Base-by-base conservation (phyloP, 2,797 vertebrate species). In the Macropodus opercularis region DNA sequence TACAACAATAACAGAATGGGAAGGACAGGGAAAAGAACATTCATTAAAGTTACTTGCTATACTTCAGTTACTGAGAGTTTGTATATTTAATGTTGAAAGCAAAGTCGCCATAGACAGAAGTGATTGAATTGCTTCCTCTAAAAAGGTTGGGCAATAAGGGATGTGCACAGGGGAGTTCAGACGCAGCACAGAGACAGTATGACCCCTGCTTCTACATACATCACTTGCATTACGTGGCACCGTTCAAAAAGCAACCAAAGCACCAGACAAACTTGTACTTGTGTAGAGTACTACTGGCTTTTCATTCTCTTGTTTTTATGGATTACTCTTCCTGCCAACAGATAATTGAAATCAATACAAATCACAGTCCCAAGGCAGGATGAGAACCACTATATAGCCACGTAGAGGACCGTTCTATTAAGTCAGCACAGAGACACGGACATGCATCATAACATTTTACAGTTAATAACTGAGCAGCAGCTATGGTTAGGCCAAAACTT, bases 261-360 rank as follows among this genome's bases (percentile, higher is more conserved):
- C 31, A 63, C 40, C 6, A 49, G 14, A 70, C 14, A 34, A 46
- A 63, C 34, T 32, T 39, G 32, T 24, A 23, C 23, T 48, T 58
- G 62, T 76, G 66, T 59, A 39, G 14, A 5, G 14, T n/a, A 35
- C 13, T 60, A 51, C 29, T 59, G 59, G 24, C 49, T 58, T 35
- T 44, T 61, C 58, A 51, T 59, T 81, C 17, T 63, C 64, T 61
- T 69, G 54, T 50, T 71, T 59, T 41, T 73, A 88, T 70, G 35
- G 62, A 85, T 86, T 82, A 78, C 58, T 77, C 62, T 81, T 85
- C 74, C 67, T 79, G 77, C 53, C 65, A 77, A 53, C 63, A 52
- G 32, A 55, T 42, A 27, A 32, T 34, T 35, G 50, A 78, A 80
- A 86, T 86, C 79, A 72, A 88, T 88, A 76, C 40, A 65, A 65